These are phyloP conservation scores for Oxyteleia sp. DNA, from an alignment of 2,888 invertebrate species.

Conservation along the genomic window DNA sequence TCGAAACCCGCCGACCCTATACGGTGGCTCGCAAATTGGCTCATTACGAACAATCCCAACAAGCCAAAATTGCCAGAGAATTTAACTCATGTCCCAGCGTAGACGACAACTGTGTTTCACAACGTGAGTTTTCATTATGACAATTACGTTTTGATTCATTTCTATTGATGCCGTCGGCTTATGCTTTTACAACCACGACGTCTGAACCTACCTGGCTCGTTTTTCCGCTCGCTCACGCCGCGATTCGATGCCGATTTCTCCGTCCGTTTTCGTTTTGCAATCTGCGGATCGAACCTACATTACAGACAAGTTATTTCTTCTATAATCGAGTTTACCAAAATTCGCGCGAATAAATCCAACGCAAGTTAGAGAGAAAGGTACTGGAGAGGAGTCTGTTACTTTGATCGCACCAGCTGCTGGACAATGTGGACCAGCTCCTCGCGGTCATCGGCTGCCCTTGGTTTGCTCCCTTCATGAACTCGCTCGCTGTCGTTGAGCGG, in stretches of 20 bases:
- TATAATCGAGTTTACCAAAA: conserved; percentile 18
- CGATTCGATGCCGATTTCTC: conserved; percentile 70
- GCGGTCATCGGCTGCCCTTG: conserved; percentile 48
- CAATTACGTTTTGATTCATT: conserved; percentile 57
- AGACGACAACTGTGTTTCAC: conserved; percentile 31
- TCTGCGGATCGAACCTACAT: conserved; percentile 77
- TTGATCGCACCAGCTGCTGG: conserved; percentile 80
- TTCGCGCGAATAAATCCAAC: background rate
- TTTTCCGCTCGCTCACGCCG: conserved; percentile 43
- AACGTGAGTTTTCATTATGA: conserved; percentile 57
- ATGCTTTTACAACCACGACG: background rate
- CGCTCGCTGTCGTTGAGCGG: background rate
- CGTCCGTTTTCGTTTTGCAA: conserved; percentile 67
- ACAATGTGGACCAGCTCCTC: conserved; percentile 76
- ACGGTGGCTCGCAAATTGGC: conserved; percentile 93
- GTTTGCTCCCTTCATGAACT: conserved; percentile 36
- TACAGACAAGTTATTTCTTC: conserved; percentile 40
- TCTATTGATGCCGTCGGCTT: conserved; percentile 26
- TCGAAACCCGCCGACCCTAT: conserved; percentile 93
- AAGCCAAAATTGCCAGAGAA: conserved; percentile 88
- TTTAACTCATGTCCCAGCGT: conserved; percentile 54
- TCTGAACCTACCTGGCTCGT: conserved; percentile 52
- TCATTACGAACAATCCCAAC: conserved; percentile 92
- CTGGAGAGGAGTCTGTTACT: conserved; percentile 78
- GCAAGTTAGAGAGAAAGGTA: background rate